Evolutionary conservation across 1,140 invertebrate species (phyloP), one percentile per base, ranked within the genome.

Genomic region (Drosophila ohnishii): DNA sequence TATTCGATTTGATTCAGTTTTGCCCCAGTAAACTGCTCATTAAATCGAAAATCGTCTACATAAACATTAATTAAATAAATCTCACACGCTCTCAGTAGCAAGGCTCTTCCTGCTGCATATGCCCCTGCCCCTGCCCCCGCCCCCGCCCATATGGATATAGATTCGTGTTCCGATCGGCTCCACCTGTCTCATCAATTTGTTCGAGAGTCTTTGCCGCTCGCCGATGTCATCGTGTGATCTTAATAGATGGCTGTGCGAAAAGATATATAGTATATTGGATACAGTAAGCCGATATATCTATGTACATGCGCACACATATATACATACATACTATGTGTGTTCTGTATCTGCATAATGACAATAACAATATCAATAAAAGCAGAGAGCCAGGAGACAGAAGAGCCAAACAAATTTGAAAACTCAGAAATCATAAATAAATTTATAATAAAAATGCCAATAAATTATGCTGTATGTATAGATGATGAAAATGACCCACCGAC

Each of bases 391-490:
- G 44, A 10, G 25, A 25, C 47, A 48, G 47, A 25, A 45, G 44
- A 83, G 50, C 45, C 69, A 77, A 80, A 66, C 80, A 86, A 86
- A 87, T 87, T 87, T 64, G 69, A 82, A 63, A 78, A 55, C 78
- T 72, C 30, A 65, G 66, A 66, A 86, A 75, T 85, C 82, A 79
- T 84, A 84, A 84, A 86, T 86, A 86, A 86, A 72, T 78, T 39
- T 75, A 87, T 83, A 86, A 86, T 86, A 86, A 86, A 86, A 87
- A 87, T 78, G 42, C 55, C 60, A 82, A 86, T 86, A 86, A 76
- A 76, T 76, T 76, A 76, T 76, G 62, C 55, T 37, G 55, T 64
- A 67, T 76, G 51, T 55, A 76, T 76, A 59, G 53, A 56, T 30
- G 53, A 56, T 30, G 50, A 73, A 32, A 40, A 74, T 71, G 48